Conservation (phyloP, 37 sponge, comb jelly and placozoan species). For the Oopsacas minuta region DNA sequence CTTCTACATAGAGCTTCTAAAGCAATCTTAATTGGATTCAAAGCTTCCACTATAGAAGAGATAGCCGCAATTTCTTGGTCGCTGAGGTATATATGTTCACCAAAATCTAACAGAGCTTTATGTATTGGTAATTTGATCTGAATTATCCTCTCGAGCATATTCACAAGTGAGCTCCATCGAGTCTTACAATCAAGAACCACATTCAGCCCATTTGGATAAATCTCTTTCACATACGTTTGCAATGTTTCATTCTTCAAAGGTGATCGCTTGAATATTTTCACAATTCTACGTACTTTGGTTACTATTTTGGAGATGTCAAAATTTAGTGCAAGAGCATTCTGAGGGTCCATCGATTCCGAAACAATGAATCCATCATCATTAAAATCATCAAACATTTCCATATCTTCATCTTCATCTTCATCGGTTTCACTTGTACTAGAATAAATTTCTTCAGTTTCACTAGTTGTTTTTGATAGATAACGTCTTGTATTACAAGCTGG, state of each 20-base stretch:
- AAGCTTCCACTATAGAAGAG: conserved; percentile 16
- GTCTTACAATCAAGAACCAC: neutral
- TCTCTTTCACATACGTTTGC: conserved; percentile 14
- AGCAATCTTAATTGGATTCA: conserved; percentile 1
- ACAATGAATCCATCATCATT: neutral
- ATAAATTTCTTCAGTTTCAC: neutral
- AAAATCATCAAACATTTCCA: neutral
- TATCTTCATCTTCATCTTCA: too few species aligned
- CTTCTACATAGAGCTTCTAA: conserved; percentile 14
- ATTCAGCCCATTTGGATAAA: neutral
- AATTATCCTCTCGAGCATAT: neutral
- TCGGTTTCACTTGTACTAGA: neutral
- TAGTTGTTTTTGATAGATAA: neutral
- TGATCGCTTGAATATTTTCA: conserved; percentile 9
- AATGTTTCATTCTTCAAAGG: neutral
- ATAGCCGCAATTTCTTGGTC: conserved; percentile 18
- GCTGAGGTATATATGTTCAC: conserved; percentile 1
- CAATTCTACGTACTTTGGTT: conserved; percentile 3
- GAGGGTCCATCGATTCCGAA: neutral
- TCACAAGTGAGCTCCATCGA: conserved; percentile 4
- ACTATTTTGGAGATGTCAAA: neutral
- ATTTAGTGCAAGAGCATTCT: conserved; percentile 10
- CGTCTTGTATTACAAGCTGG: conserved; percentile 20
- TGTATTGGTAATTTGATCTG: neutral
- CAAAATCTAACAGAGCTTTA: neutral